A percentile compares a stretch with the other conserved stretches of the same genome.
Evolutionary conservation across 2,888 invertebrate genomes (phyloP).

Genomic region (Scaptomyza polygonia): DNA sequence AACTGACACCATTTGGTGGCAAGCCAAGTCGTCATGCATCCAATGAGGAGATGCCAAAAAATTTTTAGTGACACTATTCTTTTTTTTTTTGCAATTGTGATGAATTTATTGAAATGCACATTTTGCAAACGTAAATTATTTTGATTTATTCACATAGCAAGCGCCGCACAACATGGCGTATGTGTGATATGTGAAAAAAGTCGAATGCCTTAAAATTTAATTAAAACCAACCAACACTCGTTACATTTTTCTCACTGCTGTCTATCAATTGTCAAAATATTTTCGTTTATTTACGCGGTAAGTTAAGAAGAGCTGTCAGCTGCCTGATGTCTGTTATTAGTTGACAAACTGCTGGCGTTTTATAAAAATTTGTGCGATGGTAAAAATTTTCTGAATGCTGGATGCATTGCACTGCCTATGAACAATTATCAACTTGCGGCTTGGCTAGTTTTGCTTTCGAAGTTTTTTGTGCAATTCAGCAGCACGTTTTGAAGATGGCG

Average conservation of each 20-base stretch:
- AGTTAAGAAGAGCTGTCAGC: neutral
- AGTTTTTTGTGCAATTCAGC: slow-evolving; percentile 17
- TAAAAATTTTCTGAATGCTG: slow-evolving; percentile 11
- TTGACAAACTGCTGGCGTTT: slow-evolving; percentile 25
- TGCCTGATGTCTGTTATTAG: slow-evolving; percentile 28
- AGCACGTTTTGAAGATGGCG: slow-evolving; percentile 32
- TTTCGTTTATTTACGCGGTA: neutral
- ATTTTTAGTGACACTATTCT: slow-evolving; percentile 20
- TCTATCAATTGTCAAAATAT: slow-evolving; percentile 16
- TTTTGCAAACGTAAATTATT: slow-evolving; percentile 57
- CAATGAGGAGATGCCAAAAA: slow-evolving; percentile 21
- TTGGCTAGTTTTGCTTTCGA: slow-evolving; percentile 33
- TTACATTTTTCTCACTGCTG: slow-evolving; percentile 2
- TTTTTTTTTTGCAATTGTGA: neutral
- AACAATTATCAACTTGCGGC: slow-evolving; percentile 54
- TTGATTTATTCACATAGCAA: slow-evolving; percentile 58
- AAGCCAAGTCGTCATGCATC: slow-evolving; percentile 27
- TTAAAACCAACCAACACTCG: neutral
- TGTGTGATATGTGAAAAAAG: slow-evolving; percentile 28
- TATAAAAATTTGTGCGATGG: slow-evolving; percentile 8
- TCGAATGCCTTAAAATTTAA: slow-evolving; percentile 23
- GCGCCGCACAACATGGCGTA: slow-evolving; percentile 16
- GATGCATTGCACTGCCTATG: slow-evolving; percentile 1
- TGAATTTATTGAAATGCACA: slow-evolving; percentile 52
- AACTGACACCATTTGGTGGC: slow-evolving; percentile 51